Conservation (phyloP, 2,888 invertebrate species). For the Ennomos fuscantarius region DNA sequence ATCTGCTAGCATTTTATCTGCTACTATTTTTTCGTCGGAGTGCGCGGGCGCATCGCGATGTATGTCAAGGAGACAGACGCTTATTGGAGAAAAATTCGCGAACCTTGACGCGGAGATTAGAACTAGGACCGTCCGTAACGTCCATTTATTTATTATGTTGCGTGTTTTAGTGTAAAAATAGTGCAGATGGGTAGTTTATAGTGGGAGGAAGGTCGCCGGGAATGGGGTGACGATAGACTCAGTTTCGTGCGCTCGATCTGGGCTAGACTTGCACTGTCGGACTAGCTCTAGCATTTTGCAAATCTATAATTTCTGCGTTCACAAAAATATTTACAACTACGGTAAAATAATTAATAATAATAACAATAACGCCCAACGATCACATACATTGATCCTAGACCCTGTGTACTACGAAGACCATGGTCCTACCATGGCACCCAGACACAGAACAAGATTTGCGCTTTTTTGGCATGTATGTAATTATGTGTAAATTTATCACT, state of each 20-base stretch:
- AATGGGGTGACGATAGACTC: slow-evolving; percentile 8
- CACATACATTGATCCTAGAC: too few relatives aligned
- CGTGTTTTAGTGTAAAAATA: slow-evolving; percentile 44
- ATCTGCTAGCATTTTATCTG: slow-evolving; percentile 50
- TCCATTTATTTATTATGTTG: slow-evolving; percentile 61
- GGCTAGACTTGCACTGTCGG: background rate
- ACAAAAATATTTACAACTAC: too few relatives aligned
- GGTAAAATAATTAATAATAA: too few relatives aligned
- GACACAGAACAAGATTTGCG: too few relatives aligned
- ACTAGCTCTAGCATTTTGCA: background rate
- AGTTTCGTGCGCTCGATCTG: slow-evolving; percentile 10
- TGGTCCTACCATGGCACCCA: too few relatives aligned
- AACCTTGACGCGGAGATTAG: slow-evolving; percentile 75
- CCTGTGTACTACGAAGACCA: too few relatives aligned
- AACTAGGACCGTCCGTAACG: slow-evolving; percentile 70
- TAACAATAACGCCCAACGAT: too few relatives aligned
- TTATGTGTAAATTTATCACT: too few relatives aligned
- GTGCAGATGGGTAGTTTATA: slow-evolving; percentile 31
- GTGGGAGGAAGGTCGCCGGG: slow-evolving; percentile 30
- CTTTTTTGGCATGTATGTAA: too few relatives aligned
- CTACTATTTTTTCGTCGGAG: slow-evolving; percentile 56
- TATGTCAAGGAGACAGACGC: slow-evolving; percentile 74
- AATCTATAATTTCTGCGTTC: too few relatives aligned
- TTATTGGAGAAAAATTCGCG: slow-evolving; percentile 77
- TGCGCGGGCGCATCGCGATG: slow-evolving; percentile 62